Evolutionary conservation across 2,888 invertebrate species (phyloP).

Genomic region (Rhabditoides inermis): DNA sequence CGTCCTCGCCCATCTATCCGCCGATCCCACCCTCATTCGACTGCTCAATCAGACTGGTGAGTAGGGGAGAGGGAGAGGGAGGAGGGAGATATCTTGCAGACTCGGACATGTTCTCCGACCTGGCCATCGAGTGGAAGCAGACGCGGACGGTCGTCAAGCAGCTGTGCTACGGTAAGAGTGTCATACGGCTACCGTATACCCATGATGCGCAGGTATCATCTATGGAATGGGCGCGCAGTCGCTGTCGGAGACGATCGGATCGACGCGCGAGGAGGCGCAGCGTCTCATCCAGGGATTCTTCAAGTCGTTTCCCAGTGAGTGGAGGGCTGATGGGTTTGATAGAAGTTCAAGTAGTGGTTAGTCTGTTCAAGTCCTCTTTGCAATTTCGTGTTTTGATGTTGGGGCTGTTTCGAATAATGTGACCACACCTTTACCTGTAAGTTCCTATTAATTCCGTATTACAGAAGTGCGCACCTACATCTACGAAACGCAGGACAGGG

Average conservation of each 20-base stretch:
- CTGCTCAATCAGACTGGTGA: slow-evolving; percentile 11
- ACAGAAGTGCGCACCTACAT: slow-evolving; percentile 64
- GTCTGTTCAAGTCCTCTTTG: too few relatives aligned
- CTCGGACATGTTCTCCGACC: slow-evolving; percentile 20
- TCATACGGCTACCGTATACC: too few relatives aligned
- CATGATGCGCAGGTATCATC: slow-evolving; percentile 87
- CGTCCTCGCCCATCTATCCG: slow-evolving; percentile 79
- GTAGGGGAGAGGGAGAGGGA: too few relatives aligned
- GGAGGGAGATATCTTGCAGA: not conserved
- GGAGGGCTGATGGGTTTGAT: too few relatives aligned
- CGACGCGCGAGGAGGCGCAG: slow-evolving; percentile 71
- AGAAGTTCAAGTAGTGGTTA: too few relatives aligned
- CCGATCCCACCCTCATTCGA: slow-evolving; percentile 60
- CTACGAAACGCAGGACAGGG: slow-evolving; percentile 58
- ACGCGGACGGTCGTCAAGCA: slow-evolving; percentile 60
- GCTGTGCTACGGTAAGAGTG: slow-evolving; percentile 35
- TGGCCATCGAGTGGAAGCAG: slow-evolving; percentile 38
- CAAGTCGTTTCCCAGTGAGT: slow-evolving; percentile 65
- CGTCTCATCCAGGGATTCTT: slow-evolving; percentile 64
- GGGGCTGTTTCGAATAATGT: too few relatives aligned
- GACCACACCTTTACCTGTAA: too few relatives aligned
- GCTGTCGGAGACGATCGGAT: slow-evolving; percentile 70
- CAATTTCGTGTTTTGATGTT: too few relatives aligned
- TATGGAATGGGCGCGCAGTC: slow-evolving; percentile 87
- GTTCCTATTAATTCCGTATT: too few relatives aligned